Evolutionary conservation across 2,888 invertebrate genomes (phyloP).

Genomic region (Nomada ferruginata): DNA sequence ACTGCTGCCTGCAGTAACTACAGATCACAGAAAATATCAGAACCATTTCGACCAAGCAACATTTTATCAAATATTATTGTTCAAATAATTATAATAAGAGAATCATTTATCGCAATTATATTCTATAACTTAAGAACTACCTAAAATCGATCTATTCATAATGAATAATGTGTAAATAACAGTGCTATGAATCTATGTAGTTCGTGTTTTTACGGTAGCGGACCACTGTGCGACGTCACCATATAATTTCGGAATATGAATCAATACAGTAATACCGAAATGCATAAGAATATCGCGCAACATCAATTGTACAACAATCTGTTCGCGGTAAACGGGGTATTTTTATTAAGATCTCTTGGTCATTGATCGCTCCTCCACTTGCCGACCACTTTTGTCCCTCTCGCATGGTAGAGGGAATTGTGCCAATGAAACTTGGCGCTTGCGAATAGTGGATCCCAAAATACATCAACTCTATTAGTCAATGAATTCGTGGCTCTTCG

Average conservation of each 20-base stretch:
- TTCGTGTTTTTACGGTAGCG: no score
- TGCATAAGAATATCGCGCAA: background rate
- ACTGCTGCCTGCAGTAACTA: no score
- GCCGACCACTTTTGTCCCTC: background rate
- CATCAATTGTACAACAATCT: background rate
- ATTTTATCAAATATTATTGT: no score
- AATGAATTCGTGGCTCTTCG: constrained; percentile 53
- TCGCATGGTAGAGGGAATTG: constrained; percentile 49
- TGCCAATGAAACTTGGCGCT: constrained; percentile 63
- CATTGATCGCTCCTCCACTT: constrained; percentile 50
- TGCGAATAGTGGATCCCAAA: constrained; percentile 52
- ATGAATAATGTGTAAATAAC: no score
- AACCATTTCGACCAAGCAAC: no score
- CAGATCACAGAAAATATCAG: no score
- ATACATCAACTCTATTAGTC: constrained; percentile 51
- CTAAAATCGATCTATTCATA: no score
- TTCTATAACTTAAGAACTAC: no score
- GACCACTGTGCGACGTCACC: constrained; percentile 6
- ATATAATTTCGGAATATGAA: constrained; percentile 51
- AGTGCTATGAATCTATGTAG: no score
- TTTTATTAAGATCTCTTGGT: constrained; percentile 54
- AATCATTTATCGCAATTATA: no score
- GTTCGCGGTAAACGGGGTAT: background rate
- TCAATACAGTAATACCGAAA: constrained; percentile 38
- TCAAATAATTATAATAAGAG: no score